phyloP scores from a whole-genome alignment of 2,113 vertebrate species.

The Aegotheles bennettii region DNA sequence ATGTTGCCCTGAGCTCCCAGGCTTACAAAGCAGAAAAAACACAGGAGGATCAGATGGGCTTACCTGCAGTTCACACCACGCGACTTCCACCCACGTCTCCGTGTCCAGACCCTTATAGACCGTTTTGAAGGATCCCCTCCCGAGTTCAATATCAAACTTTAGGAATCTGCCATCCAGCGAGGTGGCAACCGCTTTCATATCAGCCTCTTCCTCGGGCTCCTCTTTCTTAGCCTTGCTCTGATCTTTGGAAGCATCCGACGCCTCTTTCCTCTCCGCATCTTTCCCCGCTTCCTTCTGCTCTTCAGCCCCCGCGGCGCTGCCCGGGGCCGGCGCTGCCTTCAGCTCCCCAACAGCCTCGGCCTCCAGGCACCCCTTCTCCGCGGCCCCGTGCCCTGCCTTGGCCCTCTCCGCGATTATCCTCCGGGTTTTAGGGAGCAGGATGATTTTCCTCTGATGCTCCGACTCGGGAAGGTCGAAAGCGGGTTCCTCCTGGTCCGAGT shows the following conservation, averaged over 20 bases:
- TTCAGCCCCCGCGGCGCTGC: not conserved
- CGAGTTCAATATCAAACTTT: constrained; percentile 98
- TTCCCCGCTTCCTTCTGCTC: constrained; percentile 4
- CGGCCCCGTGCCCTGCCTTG: constrained; percentile 53
- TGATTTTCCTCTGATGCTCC: constrained; percentile 68
- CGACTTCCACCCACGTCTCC: constrained; percentile 97
- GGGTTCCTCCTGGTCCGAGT: constrained; percentile 88
- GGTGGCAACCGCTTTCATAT: constrained; percentile 94
- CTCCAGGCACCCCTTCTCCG: constrained; percentile 24
- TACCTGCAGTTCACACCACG: constrained; percentile 99
- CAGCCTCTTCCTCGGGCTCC: constrained; percentile 88
- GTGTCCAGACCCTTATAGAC: constrained; percentile 98
- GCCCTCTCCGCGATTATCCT: constrained; percentile 73
- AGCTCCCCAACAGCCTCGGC: not conserved
- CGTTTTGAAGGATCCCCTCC: constrained; percentile 96
- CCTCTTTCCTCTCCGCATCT: constrained; percentile 62
- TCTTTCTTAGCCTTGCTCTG: constrained; percentile 78
- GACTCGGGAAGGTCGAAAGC: constrained; percentile 78
- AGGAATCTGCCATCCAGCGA: constrained; percentile 93
- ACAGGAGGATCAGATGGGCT: constrained; percentile 13
- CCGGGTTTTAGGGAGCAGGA: constrained; percentile 72
- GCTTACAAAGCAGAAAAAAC: not conserved
- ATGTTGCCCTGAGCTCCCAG: not conserved
- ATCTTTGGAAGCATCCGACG: constrained; percentile 58
- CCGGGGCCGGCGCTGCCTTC: not conserved